Conservation (phyloP, 2,113 vertebrate species). For the Pandion haliaetus region DNA sequence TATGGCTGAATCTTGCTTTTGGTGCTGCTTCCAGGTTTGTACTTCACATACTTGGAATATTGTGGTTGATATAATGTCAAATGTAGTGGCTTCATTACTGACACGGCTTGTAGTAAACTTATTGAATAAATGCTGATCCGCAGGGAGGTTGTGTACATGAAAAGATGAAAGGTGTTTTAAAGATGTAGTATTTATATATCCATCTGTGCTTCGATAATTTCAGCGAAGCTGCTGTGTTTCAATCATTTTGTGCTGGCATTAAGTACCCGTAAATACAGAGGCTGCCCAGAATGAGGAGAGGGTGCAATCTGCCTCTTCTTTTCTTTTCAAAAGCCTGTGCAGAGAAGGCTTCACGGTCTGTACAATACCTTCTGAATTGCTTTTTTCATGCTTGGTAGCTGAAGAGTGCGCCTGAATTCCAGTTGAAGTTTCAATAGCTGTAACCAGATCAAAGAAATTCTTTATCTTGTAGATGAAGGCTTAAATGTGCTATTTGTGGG, state of each 20-base stretch:
- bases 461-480: background rate
- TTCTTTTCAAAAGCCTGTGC: background rate
- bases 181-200: accelerated
- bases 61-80: accelerated
- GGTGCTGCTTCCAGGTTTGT: background rate
- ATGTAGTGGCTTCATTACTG: accelerated
- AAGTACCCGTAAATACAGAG: background rate
- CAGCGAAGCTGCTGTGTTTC: background rate
- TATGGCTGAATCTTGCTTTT: background rate
- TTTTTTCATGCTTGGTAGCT: background rate
- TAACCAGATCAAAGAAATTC: background rate
- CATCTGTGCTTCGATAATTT: accelerated
- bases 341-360: background rate
- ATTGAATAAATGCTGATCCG: background rate
- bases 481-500: background rate
- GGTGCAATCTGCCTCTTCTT: background rate
- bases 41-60: too few species aligned
- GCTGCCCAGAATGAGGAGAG: background rate
- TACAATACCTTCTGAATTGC: background rate
- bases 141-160: background rate
- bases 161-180: background rate
- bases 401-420: background rate
- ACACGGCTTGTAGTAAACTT: background rate
- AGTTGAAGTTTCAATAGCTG: background rate
- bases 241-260: background rate